Evolutionary conservation across 2,113 vertebrate genomes (phyloP).

Genomic region (Mesoclemmys tuberculata): DNA sequence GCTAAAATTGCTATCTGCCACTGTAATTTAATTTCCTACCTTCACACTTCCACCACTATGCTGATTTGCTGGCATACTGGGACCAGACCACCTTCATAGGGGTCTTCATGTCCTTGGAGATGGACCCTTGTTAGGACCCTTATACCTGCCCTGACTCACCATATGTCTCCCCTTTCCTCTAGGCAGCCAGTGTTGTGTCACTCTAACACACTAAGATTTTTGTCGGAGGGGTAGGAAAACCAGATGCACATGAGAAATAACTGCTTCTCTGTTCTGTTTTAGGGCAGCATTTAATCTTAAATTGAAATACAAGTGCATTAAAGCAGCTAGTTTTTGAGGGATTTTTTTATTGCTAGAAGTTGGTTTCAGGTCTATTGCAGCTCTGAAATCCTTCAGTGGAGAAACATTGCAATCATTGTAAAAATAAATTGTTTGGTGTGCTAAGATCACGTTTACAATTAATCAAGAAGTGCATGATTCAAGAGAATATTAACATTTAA

Average conservation of each 20-base stretch:
- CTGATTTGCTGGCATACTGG: background rate
- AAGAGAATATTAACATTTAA: constrained; percentile 67
- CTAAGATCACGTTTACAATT: constrained; percentile 71
- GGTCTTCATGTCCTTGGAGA: background rate
- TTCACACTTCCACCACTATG: fast-evolving
- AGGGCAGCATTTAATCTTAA: background rate
- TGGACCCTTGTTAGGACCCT: fast-evolving
- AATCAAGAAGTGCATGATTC: constrained; percentile 65
- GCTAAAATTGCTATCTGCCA: background rate
- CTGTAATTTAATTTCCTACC: background rate
- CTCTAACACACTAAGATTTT: fast-evolving
- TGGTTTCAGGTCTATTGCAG: constrained; percentile 76
- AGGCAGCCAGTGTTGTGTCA: fast-evolving
- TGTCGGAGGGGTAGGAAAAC: constrained; percentile 1
- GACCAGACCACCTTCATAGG: background rate
- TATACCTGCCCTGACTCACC: background rate
- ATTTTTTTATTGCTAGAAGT: constrained; percentile 84
- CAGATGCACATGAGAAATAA: background rate
- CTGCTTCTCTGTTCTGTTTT: background rate
- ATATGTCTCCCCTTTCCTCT: fast-evolving
- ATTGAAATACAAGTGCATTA: background rate
- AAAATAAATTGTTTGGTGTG: constrained; percentile 73
- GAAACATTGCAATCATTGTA: constrained; percentile 63
- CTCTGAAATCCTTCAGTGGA: constrained; percentile 70
- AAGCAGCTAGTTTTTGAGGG: background rate